A percentile compares a stretch with the other conserved stretches of the same genome.
Evolutionary conservation across 2,888 invertebrate genomes (phyloP).

Genomic region (Rutpela maculata): DNA sequence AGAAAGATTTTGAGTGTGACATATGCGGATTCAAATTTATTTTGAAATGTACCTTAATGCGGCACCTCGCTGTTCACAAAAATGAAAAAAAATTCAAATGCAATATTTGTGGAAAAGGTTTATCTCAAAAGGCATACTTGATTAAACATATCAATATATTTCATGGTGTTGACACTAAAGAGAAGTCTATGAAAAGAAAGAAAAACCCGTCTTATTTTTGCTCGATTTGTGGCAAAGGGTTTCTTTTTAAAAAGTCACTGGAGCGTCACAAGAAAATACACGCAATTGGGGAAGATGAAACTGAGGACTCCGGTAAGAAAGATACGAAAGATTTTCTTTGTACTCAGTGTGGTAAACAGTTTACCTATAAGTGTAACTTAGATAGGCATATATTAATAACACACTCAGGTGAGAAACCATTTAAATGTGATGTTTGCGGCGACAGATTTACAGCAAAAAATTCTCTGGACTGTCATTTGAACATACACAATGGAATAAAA

Average conservation of each 20-base stretch:
- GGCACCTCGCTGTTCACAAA: conserved; percentile 49
- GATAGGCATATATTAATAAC: conserved; percentile 42
- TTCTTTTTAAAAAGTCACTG: conserved; percentile 7
- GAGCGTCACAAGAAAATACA: conserved; percentile 2
- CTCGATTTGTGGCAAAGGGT: conserved; percentile 22
- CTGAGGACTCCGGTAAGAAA: neutral
- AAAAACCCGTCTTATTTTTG: conserved; percentile 16
- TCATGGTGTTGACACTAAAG: neutral
- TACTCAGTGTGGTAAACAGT: conserved; percentile 48
- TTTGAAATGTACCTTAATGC: conserved; percentile 47
- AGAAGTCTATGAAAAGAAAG: neutral
- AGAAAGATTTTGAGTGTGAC: conserved; percentile 4
- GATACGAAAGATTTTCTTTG: conserved; percentile 35
- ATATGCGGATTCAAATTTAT: conserved; percentile 47
- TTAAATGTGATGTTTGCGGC: conserved; percentile 50
- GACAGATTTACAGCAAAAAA: conserved; percentile 53
- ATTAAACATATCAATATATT: conserved; percentile 27
- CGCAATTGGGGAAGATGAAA: neutral
- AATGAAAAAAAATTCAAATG: conserved; percentile 49
- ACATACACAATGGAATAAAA: conserved; percentile 55
- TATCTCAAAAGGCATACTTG: conserved; percentile 29
- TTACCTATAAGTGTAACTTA: conserved; percentile 41
- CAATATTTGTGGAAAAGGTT: conserved; percentile 51
- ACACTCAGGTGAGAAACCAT: conserved; percentile 53
- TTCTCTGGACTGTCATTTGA: conserved; percentile 50